phyloP scores from a whole-genome alignment of 2,113 vertebrate species.

The Festucalex cinctus region DNA sequence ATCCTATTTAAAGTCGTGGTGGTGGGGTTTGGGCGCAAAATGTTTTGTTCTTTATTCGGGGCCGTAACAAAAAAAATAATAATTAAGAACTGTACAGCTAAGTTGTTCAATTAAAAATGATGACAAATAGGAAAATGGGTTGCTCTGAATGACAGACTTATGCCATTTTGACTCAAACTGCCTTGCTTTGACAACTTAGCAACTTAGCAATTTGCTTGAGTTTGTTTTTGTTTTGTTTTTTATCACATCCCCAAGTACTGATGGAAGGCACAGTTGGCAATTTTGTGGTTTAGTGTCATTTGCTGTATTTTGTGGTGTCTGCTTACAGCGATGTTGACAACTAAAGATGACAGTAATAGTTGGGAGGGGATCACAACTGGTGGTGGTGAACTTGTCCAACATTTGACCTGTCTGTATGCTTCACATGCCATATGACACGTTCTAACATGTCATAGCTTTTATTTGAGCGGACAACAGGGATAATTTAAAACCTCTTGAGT shows the following conservation, averaged over 20 bases:
- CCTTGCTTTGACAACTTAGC: constrained; percentile 11
- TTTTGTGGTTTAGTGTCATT: constrained; percentile 11
- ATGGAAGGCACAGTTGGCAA: constrained; percentile 24
- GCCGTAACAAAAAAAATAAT: too few relatives aligned
- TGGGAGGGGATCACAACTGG: constrained; percentile 25
- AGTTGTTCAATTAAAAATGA: not conserved
- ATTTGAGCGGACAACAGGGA: not conserved
- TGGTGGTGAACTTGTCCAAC: constrained; percentile 12
- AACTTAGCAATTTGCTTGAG: constrained; percentile 18
- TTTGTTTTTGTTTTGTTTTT: constrained; percentile 15
- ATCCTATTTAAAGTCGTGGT: too few relatives aligned
- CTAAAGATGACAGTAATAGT: constrained; percentile 25
- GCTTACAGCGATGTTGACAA: constrained; percentile 9
- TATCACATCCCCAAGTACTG: constrained; percentile 47
- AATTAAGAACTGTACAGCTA: too few relatives aligned
- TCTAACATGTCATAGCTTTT: constrained; percentile 18
- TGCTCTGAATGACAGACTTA: constrained; percentile 28
- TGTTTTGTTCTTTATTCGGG: too few relatives aligned
- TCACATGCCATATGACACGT: constrained; percentile 22
- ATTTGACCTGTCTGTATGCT: constrained; percentile 6
- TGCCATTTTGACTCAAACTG: constrained; percentile 9
- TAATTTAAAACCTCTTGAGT: not conserved
- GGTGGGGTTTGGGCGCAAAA: too few relatives aligned
- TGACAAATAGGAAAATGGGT: not conserved
- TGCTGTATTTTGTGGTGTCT: constrained; percentile 21